phyloP scores from a whole-genome alignment of 2,888 invertebrate species.

The Epistrophe eligans region DNA sequence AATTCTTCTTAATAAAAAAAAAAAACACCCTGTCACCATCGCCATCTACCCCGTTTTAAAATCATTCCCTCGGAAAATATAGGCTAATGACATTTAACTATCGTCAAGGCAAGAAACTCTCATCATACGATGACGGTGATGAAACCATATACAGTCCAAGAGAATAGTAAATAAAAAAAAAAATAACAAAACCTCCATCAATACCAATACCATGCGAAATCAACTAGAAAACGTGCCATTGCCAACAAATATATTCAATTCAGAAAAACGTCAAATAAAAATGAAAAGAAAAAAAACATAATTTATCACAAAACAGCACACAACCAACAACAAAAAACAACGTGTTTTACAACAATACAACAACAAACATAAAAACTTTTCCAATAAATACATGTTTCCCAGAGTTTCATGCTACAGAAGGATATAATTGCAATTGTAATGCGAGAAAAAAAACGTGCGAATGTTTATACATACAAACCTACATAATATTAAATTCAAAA shows the following conservation, averaged over 20 bases:
- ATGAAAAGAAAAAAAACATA: conserved; percentile 21
- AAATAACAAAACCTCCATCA: conserved; percentile 38
- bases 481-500: conserved; percentile 2
- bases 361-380: conserved; percentile 19
- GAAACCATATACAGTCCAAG: conserved; percentile 68
- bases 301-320: conserved; percentile 34
- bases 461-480: background rate
- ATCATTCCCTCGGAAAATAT: conserved; percentile 53
- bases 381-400: conserved; percentile 23
- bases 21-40: background rate
- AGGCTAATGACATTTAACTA: conserved; percentile 69
- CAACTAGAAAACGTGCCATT: conserved; percentile 57
- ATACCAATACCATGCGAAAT: conserved; percentile 26
- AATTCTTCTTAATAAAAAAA: background rate
- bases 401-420: background rate
- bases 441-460: conserved; percentile 34
- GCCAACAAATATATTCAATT: conserved; percentile 54
- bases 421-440: conserved; percentile 60
- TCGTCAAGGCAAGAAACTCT: conserved; percentile 34
- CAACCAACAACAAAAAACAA: background rate
- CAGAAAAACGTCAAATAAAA: conserved; percentile 12
- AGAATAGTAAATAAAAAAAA: conserved; percentile 13
- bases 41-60: background rate
- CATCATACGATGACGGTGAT: conserved; percentile 45
- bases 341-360: conserved; percentile 3